Evolutionary conservation across 2,113 vertebrate genomes (phyloP), one percentile per base, ranked within the genome.

Genomic region (Camelus bactrianus): DNA sequence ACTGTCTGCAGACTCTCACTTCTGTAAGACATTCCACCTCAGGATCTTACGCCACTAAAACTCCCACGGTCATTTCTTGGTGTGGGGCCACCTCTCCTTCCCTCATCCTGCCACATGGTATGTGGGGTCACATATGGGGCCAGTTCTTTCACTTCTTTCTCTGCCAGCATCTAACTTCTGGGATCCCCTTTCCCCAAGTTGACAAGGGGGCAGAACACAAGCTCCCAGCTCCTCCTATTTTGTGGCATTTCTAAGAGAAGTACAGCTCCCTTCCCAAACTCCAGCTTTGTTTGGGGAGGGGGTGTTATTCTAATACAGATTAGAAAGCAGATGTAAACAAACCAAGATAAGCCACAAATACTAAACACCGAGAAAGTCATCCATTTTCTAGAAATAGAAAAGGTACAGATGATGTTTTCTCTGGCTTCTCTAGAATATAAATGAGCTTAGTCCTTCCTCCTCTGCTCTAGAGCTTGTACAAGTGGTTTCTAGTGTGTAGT

Each of bases 271-370:
- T n/a, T 38, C 58, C 73, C 69, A 52, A 73, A 94, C 15, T 82
- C 87, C 48, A 94, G 56, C 48, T 87, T 52, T 93, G 32, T 24
- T 75, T 67, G 67, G 52, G 16, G 54, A 56, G 5, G 3, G 17
- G 3, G 10, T 56, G 6, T 81, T 76, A 62, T 62, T 92, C 79
- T 73, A 83, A 62, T 50, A 50, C 64, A 30, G n/a, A n/a, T 89
- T 46, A 89, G 48, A 69, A 85, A 80, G 56, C 22, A 93, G 19
- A 77, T 58, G 3, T 76, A 89, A 91, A 73, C 50, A 93, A 89
- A 73, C 13, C 32, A 85, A 56, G 54, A 11, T 83, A 81, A 89
- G 81, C 35, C 56, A 16, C 42, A 93, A 65, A 86, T 38, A n/a
- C 15, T 80, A 58, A 91, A 62, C 19, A 67, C 32, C 5, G 15